Evolutionary conservation across 2,113 vertebrate genomes (phyloP), one percentile per base, ranked within the genome.

Genomic region (Ardeotis arabs): DNA sequence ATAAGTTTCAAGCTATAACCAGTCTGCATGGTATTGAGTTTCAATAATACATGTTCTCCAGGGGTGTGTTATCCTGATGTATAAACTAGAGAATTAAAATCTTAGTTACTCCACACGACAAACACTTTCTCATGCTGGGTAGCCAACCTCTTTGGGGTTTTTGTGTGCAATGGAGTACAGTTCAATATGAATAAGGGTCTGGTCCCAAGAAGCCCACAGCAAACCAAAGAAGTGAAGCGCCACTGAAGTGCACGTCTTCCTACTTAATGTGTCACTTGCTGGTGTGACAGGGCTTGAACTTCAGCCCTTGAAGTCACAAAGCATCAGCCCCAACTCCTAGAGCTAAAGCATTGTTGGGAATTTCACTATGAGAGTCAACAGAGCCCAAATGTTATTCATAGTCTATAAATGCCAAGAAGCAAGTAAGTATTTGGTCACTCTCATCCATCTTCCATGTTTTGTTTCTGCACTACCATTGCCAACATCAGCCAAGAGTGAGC

Each of bases 1-100:
- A 80, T 88, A 89, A 87, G 72, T 96, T 96, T 94, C 84, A 87
- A 92, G 79, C 74, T 94, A 66, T 80, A 96, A 88, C 73, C 55
- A 91, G 72, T 58, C 90, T 92, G 44, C 22, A 6, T 66, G 35
- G 92, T 95, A 95, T 92, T 92, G 85, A 93, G 79, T 91, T 95
- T 97, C 94, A 95, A 89, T 93, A 97, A 96, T 94, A 47, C 41
- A 59, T 95, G 63, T 91, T 91, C 94, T 97, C 94, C 41, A 49
- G 63, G 75, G 87, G 59, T 4, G 15, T 75, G 58, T 93, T 96
- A 81, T 50, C 75, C 93, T 94, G 72, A 95, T 49, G 20, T 89
- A 79, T 87, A 80, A 97, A 96, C 47, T 68, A 62, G 89, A 39
- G 49, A 62, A 77, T 87, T 39, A 95, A 97, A 96, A 85, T 66